A percentile compares a stretch with the other conserved stretches of the same genome.
These are phyloP conservation scores for Laticauda laticaudata DNA, from an alignment of 2,113 vertebrate genomes.

Conservation along the genomic window DNA sequence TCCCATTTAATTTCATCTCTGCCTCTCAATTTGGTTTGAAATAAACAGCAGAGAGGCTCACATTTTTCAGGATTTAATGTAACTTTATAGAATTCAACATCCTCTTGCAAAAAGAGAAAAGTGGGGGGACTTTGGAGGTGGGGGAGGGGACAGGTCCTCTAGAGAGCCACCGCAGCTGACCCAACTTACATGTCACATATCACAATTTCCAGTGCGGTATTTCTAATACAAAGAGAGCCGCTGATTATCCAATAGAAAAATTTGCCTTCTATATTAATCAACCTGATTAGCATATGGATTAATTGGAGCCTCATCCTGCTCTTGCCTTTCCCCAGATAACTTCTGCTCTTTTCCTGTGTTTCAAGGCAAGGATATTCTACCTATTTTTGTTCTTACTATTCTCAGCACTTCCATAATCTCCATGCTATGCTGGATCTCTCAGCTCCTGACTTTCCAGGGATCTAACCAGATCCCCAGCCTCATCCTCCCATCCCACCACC, in stretches of 20 bases:
- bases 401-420: slow-evolving; percentile 30
- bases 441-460: slow-evolving; percentile 36
- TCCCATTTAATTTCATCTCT: neutral
- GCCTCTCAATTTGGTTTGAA: neutral
- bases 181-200: slow-evolving; percentile 24
- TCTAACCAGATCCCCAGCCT: neutral
- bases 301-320: slow-evolving; percentile 62
- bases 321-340: slow-evolving; percentile 30
- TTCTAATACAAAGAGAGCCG: slow-evolving; percentile 53
- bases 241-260: slow-evolving; percentile 54
- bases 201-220: slow-evolving; percentile 62
- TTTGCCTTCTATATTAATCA: slow-evolving; percentile 55
- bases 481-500: neutral
- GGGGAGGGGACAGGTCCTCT: neutral
- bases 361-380: slow-evolving; percentile 24
- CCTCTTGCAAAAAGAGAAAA: neutral
- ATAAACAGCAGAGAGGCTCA: neutral
- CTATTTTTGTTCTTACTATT: slow-evolving; percentile 46
- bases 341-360: slow-evolving; percentile 29
- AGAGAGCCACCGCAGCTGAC: slow-evolving; percentile 45
- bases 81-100: neutral
- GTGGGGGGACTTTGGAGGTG: neutral
- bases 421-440: slow-evolving; percentile 7
- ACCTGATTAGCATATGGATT: slow-evolving; percentile 42
- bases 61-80: neutral